Evolutionary conservation across 2,113 vertebrate species (phyloP).

Genomic region (Casuarius casuarius): DNA sequence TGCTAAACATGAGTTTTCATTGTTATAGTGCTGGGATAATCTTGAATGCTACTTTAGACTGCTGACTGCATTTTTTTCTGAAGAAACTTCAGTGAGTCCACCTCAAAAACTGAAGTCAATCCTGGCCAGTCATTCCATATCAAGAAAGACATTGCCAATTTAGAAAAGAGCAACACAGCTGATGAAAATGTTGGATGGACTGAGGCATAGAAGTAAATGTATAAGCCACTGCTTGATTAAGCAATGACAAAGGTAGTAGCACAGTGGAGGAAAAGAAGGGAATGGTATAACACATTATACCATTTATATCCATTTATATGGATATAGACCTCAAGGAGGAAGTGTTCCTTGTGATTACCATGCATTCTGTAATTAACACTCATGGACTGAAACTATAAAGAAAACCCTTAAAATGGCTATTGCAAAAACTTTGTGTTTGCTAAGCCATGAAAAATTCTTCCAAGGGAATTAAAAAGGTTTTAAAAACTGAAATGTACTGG

Average conservation of each 20-base stretch:
- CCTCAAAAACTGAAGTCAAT: not conserved
- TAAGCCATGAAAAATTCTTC: not conserved
- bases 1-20: not conserved
- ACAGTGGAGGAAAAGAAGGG: not conserved
- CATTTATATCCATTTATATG: not conserved
- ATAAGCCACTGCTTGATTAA: not conserved
- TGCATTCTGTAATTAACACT: not conserved
- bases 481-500: not conserved
- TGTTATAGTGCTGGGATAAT: not conserved
- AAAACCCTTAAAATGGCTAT: not conserved
- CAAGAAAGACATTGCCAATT: not conserved
- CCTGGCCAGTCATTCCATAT: not conserved
- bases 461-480: not conserved
- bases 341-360: not conserved
- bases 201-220: not conserved
- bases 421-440: not conserved
- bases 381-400: not conserved
- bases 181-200: not conserved
- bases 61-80: not conserved
- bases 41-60: not conserved
- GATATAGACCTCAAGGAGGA: not conserved
- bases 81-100: not conserved
- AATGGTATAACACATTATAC: not conserved
- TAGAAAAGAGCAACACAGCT: not conserved
- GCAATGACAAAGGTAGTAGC: not conserved